A percentile compares a stretch with the other conserved stretches of the same genome.
These are phyloP conservation scores for Apis cerana DNA, from an alignment of 1,140 invertebrate species.

Conservation along the genomic window DNA sequence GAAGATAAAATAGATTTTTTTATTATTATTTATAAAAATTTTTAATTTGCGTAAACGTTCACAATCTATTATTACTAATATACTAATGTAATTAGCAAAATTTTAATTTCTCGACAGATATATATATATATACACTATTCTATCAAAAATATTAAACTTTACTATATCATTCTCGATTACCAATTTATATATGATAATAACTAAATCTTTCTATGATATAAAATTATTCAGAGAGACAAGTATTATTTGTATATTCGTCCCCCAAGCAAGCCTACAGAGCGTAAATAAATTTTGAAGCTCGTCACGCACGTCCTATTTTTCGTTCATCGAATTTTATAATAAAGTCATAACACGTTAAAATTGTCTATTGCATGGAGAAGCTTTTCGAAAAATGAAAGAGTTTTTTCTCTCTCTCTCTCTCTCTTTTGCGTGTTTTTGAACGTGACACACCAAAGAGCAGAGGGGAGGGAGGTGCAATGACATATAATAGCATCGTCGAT, in stretches of 20 bases:
- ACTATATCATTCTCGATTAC: too few relatives aligned
- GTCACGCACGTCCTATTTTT: neutral
- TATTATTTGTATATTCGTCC: neutral
- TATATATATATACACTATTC: too few relatives aligned
- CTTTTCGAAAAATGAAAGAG: constrained; percentile 8
- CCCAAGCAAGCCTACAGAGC: too few relatives aligned
- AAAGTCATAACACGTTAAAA: constrained; percentile 36
- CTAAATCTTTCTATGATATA: neutral
- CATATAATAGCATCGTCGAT: constrained; percentile 59
- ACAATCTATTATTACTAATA: too few relatives aligned
- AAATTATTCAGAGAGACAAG: neutral
- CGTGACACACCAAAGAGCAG: neutral
- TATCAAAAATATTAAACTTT: too few relatives aligned
- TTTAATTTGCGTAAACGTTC: too few relatives aligned
- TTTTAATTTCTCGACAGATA: too few relatives aligned
- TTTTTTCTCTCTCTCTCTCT: neutral
- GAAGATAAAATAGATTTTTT: too few relatives aligned
- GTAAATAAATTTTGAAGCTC: neutral
- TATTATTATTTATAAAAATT: too few relatives aligned
- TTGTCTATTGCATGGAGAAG: constrained; percentile 36
- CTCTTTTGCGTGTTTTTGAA: neutral
- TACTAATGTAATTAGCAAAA: too few relatives aligned
- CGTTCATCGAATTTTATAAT: neutral
- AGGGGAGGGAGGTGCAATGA: neutral
- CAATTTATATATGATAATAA: too few relatives aligned